Evolutionary conservation across 2,113 vertebrate species (phyloP), one percentile per base, ranked within the genome.

Genomic region (Xiphophorus couchianus): DNA sequence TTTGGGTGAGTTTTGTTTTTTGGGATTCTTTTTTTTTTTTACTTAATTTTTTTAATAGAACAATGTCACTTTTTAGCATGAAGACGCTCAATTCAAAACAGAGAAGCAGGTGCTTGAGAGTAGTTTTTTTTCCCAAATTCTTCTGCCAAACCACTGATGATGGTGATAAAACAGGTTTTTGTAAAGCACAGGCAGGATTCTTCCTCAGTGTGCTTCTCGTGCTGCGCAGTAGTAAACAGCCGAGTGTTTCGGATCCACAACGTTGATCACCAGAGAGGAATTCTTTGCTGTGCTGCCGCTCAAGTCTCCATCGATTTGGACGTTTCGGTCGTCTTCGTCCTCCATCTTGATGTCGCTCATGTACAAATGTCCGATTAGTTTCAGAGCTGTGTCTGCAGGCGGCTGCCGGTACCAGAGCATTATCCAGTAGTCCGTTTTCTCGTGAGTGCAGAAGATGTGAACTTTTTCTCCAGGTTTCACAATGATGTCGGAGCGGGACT

Each of bases 141-240:
- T 60, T 60, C 14, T 37, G 27, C 27, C 31, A 69, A 76, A 76
- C 65, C 74, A 63, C 60, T 10, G 10, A 28, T 62, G 51, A 62
- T 27, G 69, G 17, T 60, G 44, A 48, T 48, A 48, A 27, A 60
- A 0, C 1, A 27, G 81, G 81, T 69, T 87, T 84, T 82, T 87
- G 85, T 82, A n/a, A 22, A 13, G 72, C 37, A 35, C 39, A 63
- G 3, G 51, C 67, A 30, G 42, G 66, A 61, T 60, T 31, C 86
- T 51, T 29, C 35, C 30, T 62, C 68, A 33, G 19, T 28, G 93
- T 93, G 92, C 69, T 44, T 62, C 0, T 0, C 82, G 77, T 2
- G 89, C 89, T 78, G 91, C 88, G 90, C 92, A 92, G 79, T 84
- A 91, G 66, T 91, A 93, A 19, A 86, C 44, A 0, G 78, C 88